Conservation (phyloP, 2,888 invertebrate species). For the Nemoura dubitans region DNA sequence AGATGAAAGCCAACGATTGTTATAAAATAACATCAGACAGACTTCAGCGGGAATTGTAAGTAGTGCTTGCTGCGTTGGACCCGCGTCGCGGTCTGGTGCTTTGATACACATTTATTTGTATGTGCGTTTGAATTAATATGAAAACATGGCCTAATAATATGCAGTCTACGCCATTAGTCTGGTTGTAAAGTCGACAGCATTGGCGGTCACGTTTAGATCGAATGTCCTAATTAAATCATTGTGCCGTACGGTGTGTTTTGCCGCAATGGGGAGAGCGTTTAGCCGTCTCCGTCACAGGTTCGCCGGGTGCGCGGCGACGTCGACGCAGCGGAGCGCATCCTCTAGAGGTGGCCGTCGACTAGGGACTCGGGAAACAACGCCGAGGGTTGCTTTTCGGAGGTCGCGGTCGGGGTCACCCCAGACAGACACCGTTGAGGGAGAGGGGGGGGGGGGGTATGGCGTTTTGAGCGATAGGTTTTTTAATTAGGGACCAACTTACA, state of each 20-base stretch:
- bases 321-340: neutral
- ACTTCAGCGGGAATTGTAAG: too few species aligned
- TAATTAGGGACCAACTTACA: conserved; percentile 16
- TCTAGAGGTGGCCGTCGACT: neutral
- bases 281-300: neutral
- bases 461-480: neutral
- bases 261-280: neutral
- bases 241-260: neutral
- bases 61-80: too few species aligned
- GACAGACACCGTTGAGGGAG: neutral
- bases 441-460: neutral
- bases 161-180: neutral
- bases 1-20: too few species aligned
- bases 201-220: neutral
- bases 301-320: neutral
- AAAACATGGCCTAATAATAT: neutral
- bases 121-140: neutral
- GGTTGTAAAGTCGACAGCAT: too few species aligned
- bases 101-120: too few species aligned
- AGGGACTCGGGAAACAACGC: neutral
- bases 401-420: neutral
- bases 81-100: too few species aligned
- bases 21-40: too few species aligned
- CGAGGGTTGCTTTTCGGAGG: neutral
- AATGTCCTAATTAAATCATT: neutral